Percentiles rank a stretch among this genome's conserved stretches.
Evolutionary conservation across 2,888 invertebrate genomes (phyloP).

Genomic region (Hofmannophila pseudospretella): DNA sequence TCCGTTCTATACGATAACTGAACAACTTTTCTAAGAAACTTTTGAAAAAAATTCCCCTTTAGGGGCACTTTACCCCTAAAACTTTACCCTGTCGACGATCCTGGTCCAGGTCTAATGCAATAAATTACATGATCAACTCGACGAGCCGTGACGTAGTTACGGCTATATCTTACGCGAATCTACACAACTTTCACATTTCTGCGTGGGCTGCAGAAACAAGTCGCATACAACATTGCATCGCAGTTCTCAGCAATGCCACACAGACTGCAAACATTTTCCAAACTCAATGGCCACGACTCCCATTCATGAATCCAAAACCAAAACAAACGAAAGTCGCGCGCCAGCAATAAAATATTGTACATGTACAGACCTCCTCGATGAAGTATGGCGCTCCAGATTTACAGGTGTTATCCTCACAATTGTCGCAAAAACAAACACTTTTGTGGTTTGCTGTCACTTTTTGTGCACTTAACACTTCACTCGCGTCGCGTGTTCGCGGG

Average conservation of each 20-base stretch:
- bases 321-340: slow-evolving; percentile 19
- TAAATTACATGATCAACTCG: slow-evolving; percentile 29
- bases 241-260: slow-evolving; percentile 17
- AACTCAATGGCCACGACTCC: slow-evolving; percentile 24
- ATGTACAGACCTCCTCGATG: slow-evolving; percentile 47
- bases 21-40: too few relatives aligned
- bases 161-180: slow-evolving; percentile 21
- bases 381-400: slow-evolving; percentile 63
- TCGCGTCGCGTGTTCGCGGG: slow-evolving; percentile 38
- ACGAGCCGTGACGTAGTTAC: slow-evolving; percentile 40
- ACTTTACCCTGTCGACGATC: too few relatives aligned
- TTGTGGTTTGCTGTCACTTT: slow-evolving; percentile 44
- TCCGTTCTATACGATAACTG: too few relatives aligned
- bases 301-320: slow-evolving; percentile 38
- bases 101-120: slow-evolving; percentile 14
- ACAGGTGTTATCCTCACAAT: slow-evolving; percentile 43
- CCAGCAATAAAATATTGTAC: slow-evolving; percentile 15
- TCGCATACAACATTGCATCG: neutral
- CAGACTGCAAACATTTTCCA: slow-evolving; percentile 25
- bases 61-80: too few relatives aligned
- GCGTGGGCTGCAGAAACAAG: slow-evolving; percentile 16
- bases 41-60: too few relatives aligned
- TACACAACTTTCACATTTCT: slow-evolving; percentile 55
- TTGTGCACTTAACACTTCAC: slow-evolving; percentile 35
- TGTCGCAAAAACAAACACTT: slow-evolving; percentile 27